phyloP scores from a whole-genome alignment of 2,113 vertebrate species.

The Danio rerio region DNA sequence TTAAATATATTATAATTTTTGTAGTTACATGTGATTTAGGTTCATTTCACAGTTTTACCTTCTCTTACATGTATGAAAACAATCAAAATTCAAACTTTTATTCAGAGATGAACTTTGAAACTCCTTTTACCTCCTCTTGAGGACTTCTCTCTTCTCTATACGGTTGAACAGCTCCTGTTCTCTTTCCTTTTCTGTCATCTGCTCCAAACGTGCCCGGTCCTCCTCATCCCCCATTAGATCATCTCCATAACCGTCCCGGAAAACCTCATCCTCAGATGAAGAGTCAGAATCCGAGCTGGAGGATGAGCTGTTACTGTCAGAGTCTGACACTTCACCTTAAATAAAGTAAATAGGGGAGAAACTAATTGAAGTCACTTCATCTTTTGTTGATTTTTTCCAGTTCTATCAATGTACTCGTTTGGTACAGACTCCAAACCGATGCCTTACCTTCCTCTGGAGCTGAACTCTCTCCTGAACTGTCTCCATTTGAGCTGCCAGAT shows the following conservation, averaged over 20 bases:
- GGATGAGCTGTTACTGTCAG: slow-evolving; percentile 95
- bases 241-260: slow-evolving; percentile 95
- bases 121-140: slow-evolving; percentile 90
- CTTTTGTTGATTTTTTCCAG: neutral
- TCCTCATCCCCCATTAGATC: slow-evolving; percentile 98
- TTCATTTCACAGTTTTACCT: neutral
- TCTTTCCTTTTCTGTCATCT: slow-evolving; percentile 98
- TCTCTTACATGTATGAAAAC: neutral
- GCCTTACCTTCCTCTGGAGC: slow-evolving; percentile 94
- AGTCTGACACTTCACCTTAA: slow-evolving; percentile 95
- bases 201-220: slow-evolving; percentile 92
- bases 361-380: neutral
- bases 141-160: slow-evolving; percentile 97
- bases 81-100: neutral
- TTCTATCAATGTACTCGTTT: neutral
- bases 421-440: neutral
- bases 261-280: slow-evolving; percentile 96
- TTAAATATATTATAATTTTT: neutral
- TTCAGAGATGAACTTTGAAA: neutral
- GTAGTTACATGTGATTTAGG: neutral
- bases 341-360: neutral
- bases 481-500: slow-evolving; percentile 94
- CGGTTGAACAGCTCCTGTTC: slow-evolving; percentile 98
- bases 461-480: slow-evolving; percentile 94
- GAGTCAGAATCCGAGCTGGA: slow-evolving; percentile 96